phyloP scores from a whole-genome alignment of 1,140 invertebrate genomes.

The Berghia stephanieae region DNA sequence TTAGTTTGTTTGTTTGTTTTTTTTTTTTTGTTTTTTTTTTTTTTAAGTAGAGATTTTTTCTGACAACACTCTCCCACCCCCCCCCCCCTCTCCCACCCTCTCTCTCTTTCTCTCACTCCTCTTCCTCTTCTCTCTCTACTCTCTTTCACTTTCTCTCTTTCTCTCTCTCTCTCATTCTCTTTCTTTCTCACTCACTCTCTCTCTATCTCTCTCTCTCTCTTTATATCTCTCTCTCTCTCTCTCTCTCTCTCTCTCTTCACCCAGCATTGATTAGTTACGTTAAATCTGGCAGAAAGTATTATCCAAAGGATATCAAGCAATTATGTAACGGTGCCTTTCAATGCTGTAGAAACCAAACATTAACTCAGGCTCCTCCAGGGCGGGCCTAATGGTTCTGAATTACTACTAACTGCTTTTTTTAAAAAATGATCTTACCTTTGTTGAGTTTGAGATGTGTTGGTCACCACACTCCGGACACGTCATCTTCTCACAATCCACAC shows the following conservation, averaged over 20 bases:
- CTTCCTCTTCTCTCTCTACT: neutral
- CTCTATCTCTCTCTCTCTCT: neutral
- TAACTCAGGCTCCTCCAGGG: no score
- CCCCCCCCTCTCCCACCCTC: neutral
- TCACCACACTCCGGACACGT: conserved; percentile 56
- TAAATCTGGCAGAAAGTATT: no score
- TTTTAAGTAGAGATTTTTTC: no score
- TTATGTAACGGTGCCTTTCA: no score
- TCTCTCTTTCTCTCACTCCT: neutral
- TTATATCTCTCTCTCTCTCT: neutral
- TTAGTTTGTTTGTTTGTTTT: no score
- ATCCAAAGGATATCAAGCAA: no score
- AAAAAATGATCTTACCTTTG: conserved; percentile 55
- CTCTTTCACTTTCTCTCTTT: neutral
- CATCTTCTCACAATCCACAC: conserved; percentile 57
- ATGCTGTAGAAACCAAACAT: no score
- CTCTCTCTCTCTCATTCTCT: neutral
- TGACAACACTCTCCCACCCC: no score
- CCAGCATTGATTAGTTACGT: neutral
- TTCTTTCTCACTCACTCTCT: neutral
- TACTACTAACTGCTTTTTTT: no score
- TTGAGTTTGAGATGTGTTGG: conserved; percentile 47
- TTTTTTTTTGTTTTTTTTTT: no score
- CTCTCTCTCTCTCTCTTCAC: neutral
- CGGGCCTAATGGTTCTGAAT: no score